Evolutionary conservation across 2,797 vertebrate genomes (phyloP).

Genomic region (Notolabrus celidotus): DNA sequence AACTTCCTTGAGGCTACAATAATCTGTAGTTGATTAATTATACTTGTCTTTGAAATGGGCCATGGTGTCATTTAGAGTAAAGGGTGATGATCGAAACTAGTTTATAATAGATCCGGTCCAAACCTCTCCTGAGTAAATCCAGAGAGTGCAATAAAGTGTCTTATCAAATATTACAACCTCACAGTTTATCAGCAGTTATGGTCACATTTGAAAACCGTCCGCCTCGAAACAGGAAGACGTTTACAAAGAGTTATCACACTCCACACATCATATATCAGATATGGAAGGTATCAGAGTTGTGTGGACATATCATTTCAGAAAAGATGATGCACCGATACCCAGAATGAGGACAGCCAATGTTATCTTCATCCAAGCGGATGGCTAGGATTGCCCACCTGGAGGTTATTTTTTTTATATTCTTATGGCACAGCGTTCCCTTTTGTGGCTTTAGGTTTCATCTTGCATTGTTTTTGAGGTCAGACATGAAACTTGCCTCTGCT

Average conservation of each 20-base stretch:
- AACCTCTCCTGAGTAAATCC: conserved; percentile 43
- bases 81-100: neutral
- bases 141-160: conserved; percentile 6
- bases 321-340: conserved; percentile 30
- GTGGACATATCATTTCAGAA: conserved; percentile 54
- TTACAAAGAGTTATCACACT: conserved; percentile 22
- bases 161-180: conserved; percentile 23
- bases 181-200: conserved; percentile 25
- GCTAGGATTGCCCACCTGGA: conserved; percentile 69
- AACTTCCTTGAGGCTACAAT: neutral
- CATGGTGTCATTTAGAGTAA: conserved; percentile 10
- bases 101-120: conserved; percentile 18
- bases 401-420: conserved; percentile 29
- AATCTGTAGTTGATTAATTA: neutral
- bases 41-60: neutral
- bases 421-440: conserved; percentile 44
- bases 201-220: conserved; percentile 22
- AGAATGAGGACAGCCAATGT: conserved; percentile 67
- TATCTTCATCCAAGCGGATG: conserved; percentile 21
- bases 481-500: conserved; percentile 56
- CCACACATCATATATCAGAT: conserved; percentile 4
- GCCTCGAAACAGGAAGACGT: conserved; percentile 12
- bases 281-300: neutral
- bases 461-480: conserved; percentile 64
- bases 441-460: conserved; percentile 58